phyloP scores from a whole-genome alignment of 2,113 vertebrate species.

The Dipodomys ordii region DNA sequence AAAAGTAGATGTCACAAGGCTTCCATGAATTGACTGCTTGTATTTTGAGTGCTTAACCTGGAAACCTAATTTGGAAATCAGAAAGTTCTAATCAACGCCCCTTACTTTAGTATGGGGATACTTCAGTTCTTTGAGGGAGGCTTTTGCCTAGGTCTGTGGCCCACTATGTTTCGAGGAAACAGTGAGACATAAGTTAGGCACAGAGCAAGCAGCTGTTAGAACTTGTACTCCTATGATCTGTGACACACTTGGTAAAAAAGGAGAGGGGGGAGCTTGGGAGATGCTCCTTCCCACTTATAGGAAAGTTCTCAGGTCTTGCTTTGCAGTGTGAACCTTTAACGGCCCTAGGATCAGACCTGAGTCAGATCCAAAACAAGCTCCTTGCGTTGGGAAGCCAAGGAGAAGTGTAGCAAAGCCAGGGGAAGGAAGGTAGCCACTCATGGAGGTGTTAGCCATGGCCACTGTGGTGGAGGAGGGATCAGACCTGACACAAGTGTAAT shows the following conservation, averaged over 20 bases:
- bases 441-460: not conserved
- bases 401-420: not conserved
- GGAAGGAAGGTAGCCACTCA: not conserved
- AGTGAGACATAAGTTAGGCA: not conserved
- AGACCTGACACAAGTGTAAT: rapidly evolving
- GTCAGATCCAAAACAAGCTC: not conserved
- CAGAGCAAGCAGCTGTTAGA: not conserved
- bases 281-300: not conserved
- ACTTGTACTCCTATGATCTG: not conserved
- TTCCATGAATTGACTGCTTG: not conserved
- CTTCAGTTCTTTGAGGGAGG: not conserved
- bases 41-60: not conserved
- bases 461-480: not conserved
- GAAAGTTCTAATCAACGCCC: slow-evolving; percentile 22
- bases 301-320: not conserved
- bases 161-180: not conserved
- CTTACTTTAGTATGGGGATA: not conserved
- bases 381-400: not conserved
- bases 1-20: not conserved
- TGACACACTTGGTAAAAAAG: not conserved
- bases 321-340: not conserved
- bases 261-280: not conserved
- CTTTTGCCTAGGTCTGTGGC: not conserved
- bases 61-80: slow-evolving; percentile 27
- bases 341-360: not conserved